Evolutionary conservation across 2,888 invertebrate species (phyloP).

Genomic region (Koerneria pararmatus): DNA sequence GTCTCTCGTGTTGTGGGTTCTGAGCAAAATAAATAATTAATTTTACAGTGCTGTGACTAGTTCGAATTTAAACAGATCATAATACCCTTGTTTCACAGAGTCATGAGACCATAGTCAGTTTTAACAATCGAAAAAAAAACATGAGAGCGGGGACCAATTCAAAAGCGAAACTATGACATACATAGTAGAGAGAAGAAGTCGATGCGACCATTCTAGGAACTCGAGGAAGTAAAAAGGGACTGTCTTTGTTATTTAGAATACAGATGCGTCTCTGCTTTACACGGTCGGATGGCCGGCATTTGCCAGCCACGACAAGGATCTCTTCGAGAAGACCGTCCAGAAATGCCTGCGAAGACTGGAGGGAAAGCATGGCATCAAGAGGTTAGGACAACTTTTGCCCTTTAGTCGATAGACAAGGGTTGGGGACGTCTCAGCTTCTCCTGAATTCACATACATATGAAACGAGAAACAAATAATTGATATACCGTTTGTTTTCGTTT

Average conservation of each 20-base stretch:
- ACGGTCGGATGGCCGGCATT: conserved; percentile 97
- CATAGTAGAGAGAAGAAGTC: background rate
- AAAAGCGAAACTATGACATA: background rate
- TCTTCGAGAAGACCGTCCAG: conserved; percentile 80
- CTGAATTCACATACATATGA: no score
- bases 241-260: conserved; percentile 70
- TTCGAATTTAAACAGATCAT: no score
- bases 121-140: background rate
- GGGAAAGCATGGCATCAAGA: conserved; percentile 85
- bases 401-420: no score
- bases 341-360: conserved; percentile 70
- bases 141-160: background rate
- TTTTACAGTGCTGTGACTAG: no score
- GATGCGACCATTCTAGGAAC: background rate
- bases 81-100: no score
- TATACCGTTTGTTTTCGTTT: no score
- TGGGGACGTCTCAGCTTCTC: no score
- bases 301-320: conserved; percentile 86
- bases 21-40: no score
- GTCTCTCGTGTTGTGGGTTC: no score
- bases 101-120: no score
- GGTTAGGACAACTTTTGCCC: conserved; percentile 61
- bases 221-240: background rate
- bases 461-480: no score
- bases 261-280: conserved; percentile 84